Conservation (phyloP, 2,888 invertebrate genomes). For the Leucophora obtusa region DNA sequence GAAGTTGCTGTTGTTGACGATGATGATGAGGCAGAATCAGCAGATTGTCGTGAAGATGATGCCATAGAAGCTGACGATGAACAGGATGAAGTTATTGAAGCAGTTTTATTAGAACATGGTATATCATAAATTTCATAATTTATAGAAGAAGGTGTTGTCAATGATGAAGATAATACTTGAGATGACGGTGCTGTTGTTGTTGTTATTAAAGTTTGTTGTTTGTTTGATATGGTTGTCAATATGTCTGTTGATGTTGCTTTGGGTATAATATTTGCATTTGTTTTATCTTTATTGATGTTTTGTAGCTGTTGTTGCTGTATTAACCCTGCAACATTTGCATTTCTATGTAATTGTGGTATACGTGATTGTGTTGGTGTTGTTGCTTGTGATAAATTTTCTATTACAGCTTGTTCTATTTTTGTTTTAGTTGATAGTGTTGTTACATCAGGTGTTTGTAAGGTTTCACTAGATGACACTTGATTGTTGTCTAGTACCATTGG, state of each 20-base stretch:
- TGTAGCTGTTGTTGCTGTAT: conserved; percentile 56
- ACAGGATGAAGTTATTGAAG: conserved; percentile 67
- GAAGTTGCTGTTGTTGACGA: conserved; percentile 61
- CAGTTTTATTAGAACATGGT: conserved; percentile 38
- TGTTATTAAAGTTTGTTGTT: conserved; percentile 11
- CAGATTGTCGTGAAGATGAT: conserved; percentile 52
- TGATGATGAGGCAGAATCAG: conserved; percentile 53
- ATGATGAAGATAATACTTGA: conserved; percentile 27
- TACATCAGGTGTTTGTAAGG: conserved; percentile 52
- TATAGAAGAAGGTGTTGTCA: conserved; percentile 30
- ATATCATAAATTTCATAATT: conserved; percentile 49
- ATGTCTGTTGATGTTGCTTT: conserved; percentile 49
- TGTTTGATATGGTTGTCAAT: conserved; percentile 42
- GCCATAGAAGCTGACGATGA: conserved; percentile 54
- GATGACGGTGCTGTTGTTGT: conserved; percentile 57
- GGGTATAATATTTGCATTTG: conserved; percentile 62
- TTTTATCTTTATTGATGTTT: conserved; percentile 48
- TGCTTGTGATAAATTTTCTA: conserved; percentile 11
- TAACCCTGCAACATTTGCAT: conserved; percentile 53
- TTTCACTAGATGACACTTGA: conserved; percentile 66
- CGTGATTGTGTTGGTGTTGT: conserved; percentile 64
- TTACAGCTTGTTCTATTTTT: not conserved
- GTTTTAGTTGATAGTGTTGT: conserved; percentile 44
- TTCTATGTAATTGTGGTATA: conserved; percentile 72
- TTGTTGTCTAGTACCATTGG: conserved; percentile 58